phyloP scores from a whole-genome alignment of 2,797 vertebrate species.

The Adrianichthys oophorus region DNA sequence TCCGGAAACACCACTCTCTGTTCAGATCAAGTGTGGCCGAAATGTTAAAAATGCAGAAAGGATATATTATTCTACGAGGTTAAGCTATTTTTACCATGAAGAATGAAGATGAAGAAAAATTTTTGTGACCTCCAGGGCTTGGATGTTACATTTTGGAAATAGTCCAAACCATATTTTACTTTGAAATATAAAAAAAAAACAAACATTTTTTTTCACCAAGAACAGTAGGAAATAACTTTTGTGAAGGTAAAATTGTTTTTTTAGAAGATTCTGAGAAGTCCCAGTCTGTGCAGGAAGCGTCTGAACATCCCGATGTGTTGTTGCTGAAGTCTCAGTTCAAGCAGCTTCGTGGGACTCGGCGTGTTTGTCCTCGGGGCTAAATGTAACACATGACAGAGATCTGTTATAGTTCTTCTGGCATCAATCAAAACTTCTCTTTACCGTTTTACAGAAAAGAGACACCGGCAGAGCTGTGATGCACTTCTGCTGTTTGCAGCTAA shows the following conservation, averaged over 20 bases:
- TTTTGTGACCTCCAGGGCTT: no score
- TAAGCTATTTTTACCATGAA: no score
- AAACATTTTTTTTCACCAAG: no score
- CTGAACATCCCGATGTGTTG: slow-evolving; percentile 39
- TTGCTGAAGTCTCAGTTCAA: slow-evolving; percentile 55
- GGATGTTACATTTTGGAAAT: no score
- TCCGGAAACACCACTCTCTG: no score
- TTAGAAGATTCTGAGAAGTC: slow-evolving; percentile 18
- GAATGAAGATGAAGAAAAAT: no score
- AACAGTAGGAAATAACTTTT: no score
- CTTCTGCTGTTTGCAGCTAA: slow-evolving; percentile 43
- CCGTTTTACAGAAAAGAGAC: slow-evolving; percentile 43
- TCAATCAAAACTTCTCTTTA: slow-evolving; percentile 55
- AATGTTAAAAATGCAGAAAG: no score
- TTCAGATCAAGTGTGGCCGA: no score
- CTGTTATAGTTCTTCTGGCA: slow-evolving; percentile 52
- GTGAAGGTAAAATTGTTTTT: slow-evolving; percentile 3
- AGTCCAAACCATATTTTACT: no score
- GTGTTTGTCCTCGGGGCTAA: slow-evolving; percentile 69
- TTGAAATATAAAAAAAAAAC: no score
- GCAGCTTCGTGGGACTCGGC: slow-evolving; percentile 60
- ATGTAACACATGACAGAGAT: slow-evolving; percentile 70
- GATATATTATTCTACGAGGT: no score
- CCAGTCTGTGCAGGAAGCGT: slow-evolving; percentile 20
- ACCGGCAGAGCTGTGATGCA: slow-evolving; percentile 31